phyloP scores from a whole-genome alignment of 2,113 vertebrate species.

The Phocoena phocoena region DNA sequence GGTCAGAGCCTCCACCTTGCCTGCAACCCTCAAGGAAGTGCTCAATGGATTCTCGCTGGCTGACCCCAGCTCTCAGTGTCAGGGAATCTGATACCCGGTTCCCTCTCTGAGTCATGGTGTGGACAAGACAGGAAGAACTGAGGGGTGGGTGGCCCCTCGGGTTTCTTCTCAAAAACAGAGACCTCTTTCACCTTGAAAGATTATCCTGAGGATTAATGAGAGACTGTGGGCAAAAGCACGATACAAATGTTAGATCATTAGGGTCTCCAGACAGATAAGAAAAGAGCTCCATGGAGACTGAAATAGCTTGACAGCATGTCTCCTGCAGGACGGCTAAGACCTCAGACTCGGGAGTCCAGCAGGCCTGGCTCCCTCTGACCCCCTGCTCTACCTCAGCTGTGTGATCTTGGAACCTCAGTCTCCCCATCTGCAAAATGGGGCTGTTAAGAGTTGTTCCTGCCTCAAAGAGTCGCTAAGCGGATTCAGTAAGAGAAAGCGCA shows the following conservation, averaged over 20 bases:
- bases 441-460: neutral
- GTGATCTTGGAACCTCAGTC: neutral
- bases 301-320: neutral
- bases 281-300: neutral
- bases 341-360: too few relatives aligned
- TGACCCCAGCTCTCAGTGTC: neutral
- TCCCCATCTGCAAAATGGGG: neutral
- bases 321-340: neutral
- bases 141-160: neutral
- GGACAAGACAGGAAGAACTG: neutral
- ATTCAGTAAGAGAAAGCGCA: neutral
- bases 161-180: neutral
- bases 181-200: neutral
- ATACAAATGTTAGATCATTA: neutral
- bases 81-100: neutral
- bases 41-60: neutral
- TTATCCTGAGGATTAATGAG: neutral
- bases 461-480: neutral
- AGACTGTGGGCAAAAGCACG: neutral
- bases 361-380: neutral
- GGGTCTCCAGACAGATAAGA: neutral
- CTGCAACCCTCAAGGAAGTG: neutral
- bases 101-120: neutral
- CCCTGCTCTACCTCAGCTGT: neutral
- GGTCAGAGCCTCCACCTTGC: neutral